phyloP scores from a whole-genome alignment of 2,888 invertebrate species.

The Balanococcus diminutus region DNA sequence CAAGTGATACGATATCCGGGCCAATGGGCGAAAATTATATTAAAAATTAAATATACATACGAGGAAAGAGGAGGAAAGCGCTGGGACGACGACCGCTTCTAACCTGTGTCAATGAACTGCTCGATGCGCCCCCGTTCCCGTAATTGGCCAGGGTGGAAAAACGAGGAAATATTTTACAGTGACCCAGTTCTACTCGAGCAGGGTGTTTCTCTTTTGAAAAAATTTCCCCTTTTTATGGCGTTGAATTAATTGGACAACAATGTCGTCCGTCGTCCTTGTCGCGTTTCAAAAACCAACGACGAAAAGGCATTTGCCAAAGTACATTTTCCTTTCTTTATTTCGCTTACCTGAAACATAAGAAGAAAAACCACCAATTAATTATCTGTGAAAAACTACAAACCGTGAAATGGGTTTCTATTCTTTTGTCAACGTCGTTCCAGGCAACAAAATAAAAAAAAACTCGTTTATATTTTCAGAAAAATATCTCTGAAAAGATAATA shows the following conservation, averaged over 20 bases:
- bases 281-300: background rate
- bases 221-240: background rate
- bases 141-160: constrained; percentile 17
- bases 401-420: background rate
- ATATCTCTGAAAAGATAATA: background rate
- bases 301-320: too few species aligned
- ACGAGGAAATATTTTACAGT: constrained; percentile 32
- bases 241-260: background rate
- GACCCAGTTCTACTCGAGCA: constrained; percentile 15
- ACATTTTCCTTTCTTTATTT: background rate
- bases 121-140: background rate
- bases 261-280: background rate
- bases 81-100: constrained; percentile 18
- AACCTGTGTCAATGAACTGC: constrained; percentile 17
- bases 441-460: background rate
- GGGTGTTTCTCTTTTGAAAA: constrained; percentile 29
- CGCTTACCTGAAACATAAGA: constrained; percentile 17
- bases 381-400: background rate
- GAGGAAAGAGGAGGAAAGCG: background rate
- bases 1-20: constrained; percentile 2
- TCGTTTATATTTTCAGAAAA: background rate
- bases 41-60: background rate
- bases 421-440: too few species aligned
- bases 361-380: background rate
- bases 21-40: constrained; percentile 34